Percentiles rank a stretch among this genome's conserved stretches.
These are phyloP conservation scores for Andrena flavipes DNA, from an alignment of 2,888 invertebrate genomes.

Conservation along the genomic window DNA sequence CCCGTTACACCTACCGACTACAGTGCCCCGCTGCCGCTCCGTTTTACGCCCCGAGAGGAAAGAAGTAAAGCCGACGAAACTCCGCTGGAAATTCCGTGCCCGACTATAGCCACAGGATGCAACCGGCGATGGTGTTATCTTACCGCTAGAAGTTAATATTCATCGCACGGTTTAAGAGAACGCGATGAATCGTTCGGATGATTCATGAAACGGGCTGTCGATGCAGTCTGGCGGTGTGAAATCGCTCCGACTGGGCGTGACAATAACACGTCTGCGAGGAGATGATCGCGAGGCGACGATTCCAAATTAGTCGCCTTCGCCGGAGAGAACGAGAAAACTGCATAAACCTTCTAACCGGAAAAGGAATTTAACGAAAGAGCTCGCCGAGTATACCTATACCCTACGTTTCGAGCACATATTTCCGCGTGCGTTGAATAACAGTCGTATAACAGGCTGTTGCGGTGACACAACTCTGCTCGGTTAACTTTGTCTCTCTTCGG, in stretches of 20 bases:
- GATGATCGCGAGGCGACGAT: neutral
- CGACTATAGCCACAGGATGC: too few relatives aligned
- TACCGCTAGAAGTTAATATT: neutral
- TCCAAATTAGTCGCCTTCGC: neutral
- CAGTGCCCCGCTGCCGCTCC: neutral
- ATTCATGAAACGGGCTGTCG: neutral
- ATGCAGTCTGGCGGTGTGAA: neutral
- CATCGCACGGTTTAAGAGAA: neutral
- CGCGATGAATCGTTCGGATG: neutral
- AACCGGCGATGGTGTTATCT: neutral
- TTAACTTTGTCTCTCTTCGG: constrained; percentile 37
- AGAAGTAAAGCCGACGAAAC: constrained; percentile 15
- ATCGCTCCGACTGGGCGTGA: constrained; percentile 11
- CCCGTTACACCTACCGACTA: constrained; percentile 62
- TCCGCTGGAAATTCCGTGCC: constrained; percentile 1
- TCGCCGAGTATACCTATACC: neutral
- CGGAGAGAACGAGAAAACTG: neutral
- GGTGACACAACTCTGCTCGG: constrained; percentile 65
- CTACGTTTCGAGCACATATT: constrained; percentile 40
- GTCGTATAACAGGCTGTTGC: constrained; percentile 59
- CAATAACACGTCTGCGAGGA: neutral
- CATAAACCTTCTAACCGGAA: neutral
- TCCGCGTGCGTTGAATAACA: constrained; percentile 63
- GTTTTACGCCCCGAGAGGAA: constrained; percentile 16
- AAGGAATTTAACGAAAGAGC: neutral